A percentile compares a stretch with the other conserved stretches of the same genome.
These are phyloP conservation scores for Thymallus thymallus DNA, from an alignment of 2,113 vertebrate genomes.

Conservation along the genomic window DNA sequence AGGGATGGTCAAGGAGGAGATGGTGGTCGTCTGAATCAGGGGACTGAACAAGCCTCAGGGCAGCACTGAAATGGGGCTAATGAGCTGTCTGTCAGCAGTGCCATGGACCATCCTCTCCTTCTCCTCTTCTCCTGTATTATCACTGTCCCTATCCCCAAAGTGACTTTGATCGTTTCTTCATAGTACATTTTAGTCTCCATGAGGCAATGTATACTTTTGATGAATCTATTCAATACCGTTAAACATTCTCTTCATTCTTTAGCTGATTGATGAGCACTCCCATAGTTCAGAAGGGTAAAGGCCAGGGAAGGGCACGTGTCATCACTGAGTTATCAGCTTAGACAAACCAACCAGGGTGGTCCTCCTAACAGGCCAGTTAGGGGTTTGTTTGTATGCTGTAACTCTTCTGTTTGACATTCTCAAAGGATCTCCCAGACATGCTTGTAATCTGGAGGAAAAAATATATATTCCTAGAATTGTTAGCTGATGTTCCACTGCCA, in stretches of 20 bases:
- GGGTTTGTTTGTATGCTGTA: too few relatives aligned
- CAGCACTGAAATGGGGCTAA: constrained; percentile 8
- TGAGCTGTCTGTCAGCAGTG: constrained; percentile 9
- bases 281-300: neutral
- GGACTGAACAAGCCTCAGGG: neutral
- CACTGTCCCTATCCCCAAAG: neutral
- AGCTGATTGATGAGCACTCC: neutral
- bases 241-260: neutral
- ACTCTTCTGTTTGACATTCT: neutral
- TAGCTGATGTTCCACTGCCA: constrained; percentile 4
- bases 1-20: neutral
- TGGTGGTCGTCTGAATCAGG: neutral
- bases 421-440: constrained; percentile 4
- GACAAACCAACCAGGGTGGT: too few relatives aligned
- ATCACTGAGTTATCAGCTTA: too few relatives aligned
- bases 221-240: too few relatives aligned
- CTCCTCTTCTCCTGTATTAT: neutral
- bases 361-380: too few relatives aligned
- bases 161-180: neutral
- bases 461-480: neutral
- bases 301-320: neutral
- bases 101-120: neutral
- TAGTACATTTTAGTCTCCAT: neutral
- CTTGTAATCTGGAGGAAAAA: constrained; percentile 5
- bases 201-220: neutral